phyloP scores from a whole-genome alignment of 2,113 vertebrate genomes.

The Pristiophorus japonicus region DNA sequence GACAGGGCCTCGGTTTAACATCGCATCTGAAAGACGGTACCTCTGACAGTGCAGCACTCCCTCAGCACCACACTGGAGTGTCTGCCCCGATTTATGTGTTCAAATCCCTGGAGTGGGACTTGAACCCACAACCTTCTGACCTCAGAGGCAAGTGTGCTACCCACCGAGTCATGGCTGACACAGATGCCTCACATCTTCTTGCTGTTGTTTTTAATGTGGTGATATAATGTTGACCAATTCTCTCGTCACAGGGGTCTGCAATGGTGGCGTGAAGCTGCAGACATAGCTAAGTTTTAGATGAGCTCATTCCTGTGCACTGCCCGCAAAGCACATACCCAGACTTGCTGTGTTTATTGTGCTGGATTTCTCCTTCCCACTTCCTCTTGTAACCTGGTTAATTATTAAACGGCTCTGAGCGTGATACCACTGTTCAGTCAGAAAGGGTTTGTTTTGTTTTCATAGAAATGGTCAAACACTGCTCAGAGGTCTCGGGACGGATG shows the following conservation, averaged over 20 bases:
- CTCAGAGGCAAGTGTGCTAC: too few species aligned
- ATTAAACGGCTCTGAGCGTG: not conserved
- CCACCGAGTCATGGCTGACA: too few species aligned
- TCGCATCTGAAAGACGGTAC: too few species aligned
- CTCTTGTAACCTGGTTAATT: slow-evolving; percentile 2
- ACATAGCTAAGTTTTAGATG: not conserved
- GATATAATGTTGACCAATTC: not conserved
- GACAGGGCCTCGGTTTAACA: too few species aligned
- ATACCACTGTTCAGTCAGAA: not conserved
- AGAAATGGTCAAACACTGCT: not conserved
- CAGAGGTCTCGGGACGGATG: not conserved
- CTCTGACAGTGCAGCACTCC: too few species aligned
- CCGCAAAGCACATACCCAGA: slow-evolving; percentile 2
- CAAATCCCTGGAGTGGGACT: too few species aligned
- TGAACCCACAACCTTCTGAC: too few species aligned
- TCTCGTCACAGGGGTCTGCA: not conserved
- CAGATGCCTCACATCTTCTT: not conserved
- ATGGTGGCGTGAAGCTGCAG: not conserved
- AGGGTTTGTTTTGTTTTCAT: not conserved
- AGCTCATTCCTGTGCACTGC: not conserved
- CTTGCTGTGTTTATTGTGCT: not conserved
- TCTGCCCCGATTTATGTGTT: too few species aligned
- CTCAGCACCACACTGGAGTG: too few species aligned
- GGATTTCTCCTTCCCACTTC: not conserved
- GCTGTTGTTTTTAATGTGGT: not conserved